phyloP scores from a whole-genome alignment of 2,888 invertebrate genomes.

The Sarcophaga caerulescens region DNA sequence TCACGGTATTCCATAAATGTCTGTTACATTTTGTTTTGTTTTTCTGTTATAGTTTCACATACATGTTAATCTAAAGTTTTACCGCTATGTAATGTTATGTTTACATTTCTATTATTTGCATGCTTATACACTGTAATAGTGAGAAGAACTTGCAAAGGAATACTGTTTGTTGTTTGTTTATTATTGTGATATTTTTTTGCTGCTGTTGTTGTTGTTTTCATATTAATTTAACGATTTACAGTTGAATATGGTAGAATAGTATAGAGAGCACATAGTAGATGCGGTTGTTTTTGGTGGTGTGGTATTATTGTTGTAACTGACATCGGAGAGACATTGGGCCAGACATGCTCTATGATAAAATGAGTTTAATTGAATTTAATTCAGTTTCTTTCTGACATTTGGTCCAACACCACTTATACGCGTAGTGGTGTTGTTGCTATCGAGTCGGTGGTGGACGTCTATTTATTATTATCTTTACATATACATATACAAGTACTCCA shows the following conservation, averaged over 20 bases:
- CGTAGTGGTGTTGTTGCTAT: constrained; percentile 33
- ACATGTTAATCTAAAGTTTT: too few species aligned
- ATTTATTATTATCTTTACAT: constrained; percentile 5
- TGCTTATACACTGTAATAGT: not conserved
- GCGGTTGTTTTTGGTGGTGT: not conserved
- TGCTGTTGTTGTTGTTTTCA: constrained; percentile 9
- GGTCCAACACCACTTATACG: constrained; percentile 51
- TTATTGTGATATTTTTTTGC: constrained; percentile 4
- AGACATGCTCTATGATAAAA: constrained; percentile 42
- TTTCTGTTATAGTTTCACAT: too few species aligned
- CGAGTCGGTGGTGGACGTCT: constrained; percentile 4
- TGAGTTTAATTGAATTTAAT: constrained; percentile 65
- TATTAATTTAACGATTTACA: not conserved
- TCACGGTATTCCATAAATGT: too few species aligned
- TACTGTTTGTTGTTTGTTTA: not conserved
- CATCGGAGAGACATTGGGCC: not conserved
- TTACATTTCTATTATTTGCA: too few species aligned
- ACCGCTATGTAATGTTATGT: too few species aligned
- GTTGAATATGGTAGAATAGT: too few species aligned
- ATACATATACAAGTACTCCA: constrained; percentile 14
- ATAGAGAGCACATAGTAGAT: not conserved
- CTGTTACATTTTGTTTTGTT: too few species aligned
- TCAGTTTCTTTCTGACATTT: constrained; percentile 62
- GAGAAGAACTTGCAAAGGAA: constrained; percentile 8
- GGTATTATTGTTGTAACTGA: not conserved